phyloP scores from a whole-genome alignment of 2,888 invertebrate species.

The Lasioglossum villosulum region DNA sequence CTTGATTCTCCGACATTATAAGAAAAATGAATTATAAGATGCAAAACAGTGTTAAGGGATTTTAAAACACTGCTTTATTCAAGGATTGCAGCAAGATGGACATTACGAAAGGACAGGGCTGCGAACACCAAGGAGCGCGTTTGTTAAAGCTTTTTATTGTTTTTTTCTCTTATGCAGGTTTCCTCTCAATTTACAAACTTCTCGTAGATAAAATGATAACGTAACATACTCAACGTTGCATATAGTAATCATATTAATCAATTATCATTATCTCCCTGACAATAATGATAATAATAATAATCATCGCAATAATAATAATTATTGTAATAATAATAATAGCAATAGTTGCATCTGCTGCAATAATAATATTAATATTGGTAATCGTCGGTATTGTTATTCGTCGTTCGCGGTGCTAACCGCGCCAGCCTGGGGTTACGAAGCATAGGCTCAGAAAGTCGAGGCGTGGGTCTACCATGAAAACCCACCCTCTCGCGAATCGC shows the following conservation, averaged over 20 bases:
- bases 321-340: constrained; percentile 60
- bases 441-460: constrained; percentile 64
- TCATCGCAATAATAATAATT: constrained; percentile 49
- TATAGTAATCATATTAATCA: constrained; percentile 76
- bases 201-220: constrained; percentile 79
- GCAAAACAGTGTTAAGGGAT: too few relatives aligned
- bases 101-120: too few relatives aligned
- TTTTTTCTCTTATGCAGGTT: constrained; percentile 54
- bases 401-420: constrained; percentile 40
- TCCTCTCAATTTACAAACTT: constrained; percentile 72
- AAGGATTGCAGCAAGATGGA: background rate
- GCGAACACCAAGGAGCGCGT: background rate
- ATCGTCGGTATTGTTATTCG: constrained; percentile 64
- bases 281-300: constrained; percentile 61
- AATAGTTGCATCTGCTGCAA: constrained; percentile 63
- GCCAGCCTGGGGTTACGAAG: constrained; percentile 69
- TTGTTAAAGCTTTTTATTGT: constrained; percentile 66
- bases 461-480: background rate
- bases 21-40: too few relatives aligned
- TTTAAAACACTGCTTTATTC: background rate
- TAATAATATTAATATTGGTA: constrained; percentile 74
- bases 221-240: constrained; percentile 76
- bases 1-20: too few relatives aligned
- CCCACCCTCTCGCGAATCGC: constrained; percentile 19
- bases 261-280: constrained; percentile 42